Evolutionary conservation across 2,797 vertebrate genomes (phyloP).

Genomic region (Streptopelia turtur): DNA sequence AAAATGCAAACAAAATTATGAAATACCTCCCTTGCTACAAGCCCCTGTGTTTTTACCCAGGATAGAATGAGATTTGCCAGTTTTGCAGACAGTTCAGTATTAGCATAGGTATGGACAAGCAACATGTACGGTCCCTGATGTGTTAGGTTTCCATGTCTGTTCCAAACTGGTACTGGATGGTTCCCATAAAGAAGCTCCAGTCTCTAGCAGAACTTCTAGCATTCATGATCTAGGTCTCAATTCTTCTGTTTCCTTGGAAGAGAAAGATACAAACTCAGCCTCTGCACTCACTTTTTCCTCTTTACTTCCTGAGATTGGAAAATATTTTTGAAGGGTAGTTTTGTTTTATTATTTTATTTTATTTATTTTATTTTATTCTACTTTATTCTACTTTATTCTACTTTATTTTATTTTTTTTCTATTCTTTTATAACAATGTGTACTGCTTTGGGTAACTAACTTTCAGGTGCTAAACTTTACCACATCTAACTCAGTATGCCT

Average conservation of each 20-base stretch:
- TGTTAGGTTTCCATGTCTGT: neutral
- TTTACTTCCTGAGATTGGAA: neutral
- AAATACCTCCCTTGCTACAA: neutral
- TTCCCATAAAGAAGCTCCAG: neutral
- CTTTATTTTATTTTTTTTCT: neutral
- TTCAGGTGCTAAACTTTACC: neutral
- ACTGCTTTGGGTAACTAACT: neutral
- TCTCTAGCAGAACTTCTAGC: neutral
- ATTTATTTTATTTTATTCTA: too few species aligned
- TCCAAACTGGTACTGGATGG: neutral
- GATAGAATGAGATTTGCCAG: neutral
- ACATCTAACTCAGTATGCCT: neutral
- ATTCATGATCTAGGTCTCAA: neutral
- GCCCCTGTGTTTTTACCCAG: neutral
- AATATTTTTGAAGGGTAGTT: neutral
- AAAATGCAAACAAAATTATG: neutral
- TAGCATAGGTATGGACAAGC: neutral
- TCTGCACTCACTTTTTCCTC: neutral
- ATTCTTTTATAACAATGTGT: neutral
- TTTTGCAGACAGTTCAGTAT: neutral
- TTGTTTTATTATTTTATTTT: rapidly evolving
- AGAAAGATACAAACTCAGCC: neutral
- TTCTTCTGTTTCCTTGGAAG: neutral
- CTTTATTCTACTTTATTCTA: too few species aligned
- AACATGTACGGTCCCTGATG: neutral